Evolutionary conservation across 2,888 invertebrate genomes (phyloP), one percentile per base, ranked within the genome.

Genomic region (Acleris holmiana): DNA sequence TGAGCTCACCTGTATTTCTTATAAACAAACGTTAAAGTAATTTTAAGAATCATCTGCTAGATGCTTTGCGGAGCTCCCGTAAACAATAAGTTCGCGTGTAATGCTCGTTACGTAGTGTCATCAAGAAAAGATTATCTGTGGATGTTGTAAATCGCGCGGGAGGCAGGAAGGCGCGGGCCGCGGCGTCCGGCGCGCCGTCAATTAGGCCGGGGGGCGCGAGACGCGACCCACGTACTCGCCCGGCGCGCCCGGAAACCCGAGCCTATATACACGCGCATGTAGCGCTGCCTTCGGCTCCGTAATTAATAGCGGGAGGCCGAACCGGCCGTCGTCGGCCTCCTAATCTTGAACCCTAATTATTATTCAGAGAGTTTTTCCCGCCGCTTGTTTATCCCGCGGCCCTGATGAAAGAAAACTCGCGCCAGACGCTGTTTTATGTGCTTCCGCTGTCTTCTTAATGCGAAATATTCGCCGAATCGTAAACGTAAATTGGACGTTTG

Each of bases 61-160:
- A 4, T 13, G 35, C 35, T 35, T 35, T 35, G 35, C 35, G 56
- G 41, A 46, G 50, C 57, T 44, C 60, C 46, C 40, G 64, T 64
- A 54, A 64, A 64, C 64, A 64, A 64, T 64, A 64, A 64, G 64
- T 64, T 59, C 47, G 63, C 62, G 55, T 55, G 64, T 54, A 64
- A 64, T 64, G 48, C 47, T 64, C 63, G 66, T 61, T 69, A 69
- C 65, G 63, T 72, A 73, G 71, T 76, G 87, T 88, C 89, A 89
- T 89, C 88, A 87, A 87, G 88, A 89, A 89, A 89, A 91, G 89
- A 91, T 91, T 90, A 90, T 89, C 88, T 84, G 85, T 70, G 78
- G 82, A 82, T 84, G 91, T 86, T 87, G 91, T 90, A 87, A 89
- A 88, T 88, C 85, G 82, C 77, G 70, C 69, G 74, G 73, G 75